Evolutionary conservation across 1,140 invertebrate genomes (phyloP), one percentile per base, ranked within the genome.

Genomic region (Thaumetopoea pityocampa): DNA sequence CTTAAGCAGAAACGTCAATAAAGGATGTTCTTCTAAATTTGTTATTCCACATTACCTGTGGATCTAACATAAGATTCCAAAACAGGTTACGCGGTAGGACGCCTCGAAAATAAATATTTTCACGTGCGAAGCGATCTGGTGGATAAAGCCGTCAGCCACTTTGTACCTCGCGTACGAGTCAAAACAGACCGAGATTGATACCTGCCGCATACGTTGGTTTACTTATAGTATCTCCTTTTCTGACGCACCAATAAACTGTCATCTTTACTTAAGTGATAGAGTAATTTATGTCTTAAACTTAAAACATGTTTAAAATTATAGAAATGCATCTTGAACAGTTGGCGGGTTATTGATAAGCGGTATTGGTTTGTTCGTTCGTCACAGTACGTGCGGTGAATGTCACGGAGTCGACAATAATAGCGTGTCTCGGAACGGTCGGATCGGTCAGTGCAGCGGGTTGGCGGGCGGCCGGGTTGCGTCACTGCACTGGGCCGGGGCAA

Each of bases 381-480:
- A 61, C 58, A 56, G 54, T 33, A 76, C 66, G 63, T 72, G 64
- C 64, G 40, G 51, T 70, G 73, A 72, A 79, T 80, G 73, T 80
- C 73, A 74, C 50, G 57, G 49, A 42, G 63, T 65, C 74, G 45
- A 71, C 79, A 82, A 78, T 74, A 77, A 67, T 76, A 61, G 62
- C 68, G 49, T 50, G 52, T 62, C 37, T 46, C 26, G 57, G 67
- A 50, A 45, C 60, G 62, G 58, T 44, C 57, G 57, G n/a, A 37
- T 55, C 65, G 78, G 71, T 77, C 79, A 76, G 69, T 73, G 73
- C 69, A 74, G 69, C n/a, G n/a, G n/a, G n/a, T n/a, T n/a, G n/a
- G n/a, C n/a, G n/a, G n/a, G n/a, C n/a, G n/a, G n/a, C 62, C 66
- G 63, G 59, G 63, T 80, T 79, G 73, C 79, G 76, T 80, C 78